A percentile compares a stretch with the other conserved stretches of the same genome.
These are phyloP conservation scores for Reticulitermes speratus DNA, from an alignment of 1,140 invertebrate genomes.

Conservation along the genomic window DNA sequence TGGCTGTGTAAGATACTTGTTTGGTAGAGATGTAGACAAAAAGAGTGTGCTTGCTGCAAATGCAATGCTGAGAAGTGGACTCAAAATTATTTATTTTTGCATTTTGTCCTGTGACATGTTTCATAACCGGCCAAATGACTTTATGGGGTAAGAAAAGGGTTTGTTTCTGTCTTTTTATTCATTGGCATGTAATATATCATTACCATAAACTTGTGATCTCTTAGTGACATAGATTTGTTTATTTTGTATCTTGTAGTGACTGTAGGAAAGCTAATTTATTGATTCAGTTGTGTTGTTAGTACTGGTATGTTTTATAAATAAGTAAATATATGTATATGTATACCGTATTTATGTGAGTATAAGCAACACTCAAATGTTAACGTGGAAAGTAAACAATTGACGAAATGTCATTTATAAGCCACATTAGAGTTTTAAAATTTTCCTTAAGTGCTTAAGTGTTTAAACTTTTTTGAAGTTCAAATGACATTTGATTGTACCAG, in stretches of 20 bases:
- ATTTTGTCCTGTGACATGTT: neutral
- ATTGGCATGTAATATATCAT: neutral
- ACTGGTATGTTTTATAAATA: neutral
- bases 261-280: neutral
- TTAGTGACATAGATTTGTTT: neutral
- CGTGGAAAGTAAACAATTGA: too few relatives aligned
- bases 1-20: neutral
- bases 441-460: too few relatives aligned
- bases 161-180: neutral
- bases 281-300: neutral
- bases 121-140: neutral
- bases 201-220: neutral
- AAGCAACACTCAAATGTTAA: too few relatives aligned
- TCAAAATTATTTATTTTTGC: neutral
- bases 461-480: too few relatives aligned
- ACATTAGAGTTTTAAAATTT: too few relatives aligned
- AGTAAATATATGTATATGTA: neutral
- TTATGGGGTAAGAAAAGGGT: neutral
- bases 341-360: neutral
- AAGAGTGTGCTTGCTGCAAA: neutral
- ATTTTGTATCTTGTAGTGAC: neutral
- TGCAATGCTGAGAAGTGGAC: neutral
- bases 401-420: too few relatives aligned
- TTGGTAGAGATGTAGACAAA: neutral
- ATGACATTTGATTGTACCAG: too few relatives aligned